Evolutionary conservation across 2,888 invertebrate genomes (phyloP), one percentile per base, ranked within the genome.

Genomic region (Drosophila kambysellisi): DNA sequence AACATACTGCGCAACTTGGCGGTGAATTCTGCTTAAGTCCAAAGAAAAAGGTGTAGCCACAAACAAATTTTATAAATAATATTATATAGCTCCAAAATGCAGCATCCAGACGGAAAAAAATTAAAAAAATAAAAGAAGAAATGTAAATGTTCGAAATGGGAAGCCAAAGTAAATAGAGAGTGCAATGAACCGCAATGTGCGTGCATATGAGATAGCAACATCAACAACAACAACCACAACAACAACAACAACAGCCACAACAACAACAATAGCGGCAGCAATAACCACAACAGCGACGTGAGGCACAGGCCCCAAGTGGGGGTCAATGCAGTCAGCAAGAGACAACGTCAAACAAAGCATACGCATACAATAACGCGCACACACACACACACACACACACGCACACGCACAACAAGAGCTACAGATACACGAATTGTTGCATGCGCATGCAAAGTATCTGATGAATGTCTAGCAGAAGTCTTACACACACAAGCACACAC

Each of bases 101-200:
- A 67, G 78, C 70, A 67, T 69, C 78, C 65, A 33, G 56, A n/a
- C 5, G n/a, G 39, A 32, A 33, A 51, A 51, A 61, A 25, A 25
- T 35, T 1, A 30, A 35, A 62, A 62, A 67, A 64, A 39, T 25
- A 46, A 41, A 57, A 25, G 17, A 58, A 15, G 5, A 70, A 75
- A 71, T 78, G 69, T 70, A 75, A 86, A 82, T 87, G 62, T 62
- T 82, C 69, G 71, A 70, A 65, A 78, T 81, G 82, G 66, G 80
- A 78, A 83, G 81, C 78, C 61, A 77, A 81, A 77, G 87, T 85
- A 89, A 89, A 88, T 87, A 90, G 82, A 79, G 77, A 88, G 88
- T 91, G 81, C 91, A 91, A 79, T 89, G 91, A 91, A 90, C 91
- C 85, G 81, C 67, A 73, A 67, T 82, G 75, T 82, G 84, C 82